Percentiles rank a stretch among this genome's conserved stretches.
phyloP scores from a whole-genome alignment of 2,797 vertebrate genomes.

The Helostoma temminkii region DNA sequence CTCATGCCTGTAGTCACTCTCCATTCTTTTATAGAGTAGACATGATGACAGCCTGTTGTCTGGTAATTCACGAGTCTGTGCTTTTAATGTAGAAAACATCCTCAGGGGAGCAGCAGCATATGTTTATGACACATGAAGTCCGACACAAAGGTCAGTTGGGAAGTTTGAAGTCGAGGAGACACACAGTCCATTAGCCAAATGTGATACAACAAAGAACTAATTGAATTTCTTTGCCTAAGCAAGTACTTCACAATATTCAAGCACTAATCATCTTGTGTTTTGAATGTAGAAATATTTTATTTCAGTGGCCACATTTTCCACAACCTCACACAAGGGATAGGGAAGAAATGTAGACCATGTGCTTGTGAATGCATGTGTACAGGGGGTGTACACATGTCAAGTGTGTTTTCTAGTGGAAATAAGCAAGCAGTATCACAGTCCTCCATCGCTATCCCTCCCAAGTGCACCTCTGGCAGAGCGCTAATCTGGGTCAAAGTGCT shows the following conservation, averaged over 20 bases:
- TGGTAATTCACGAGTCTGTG: conserved; percentile 52
- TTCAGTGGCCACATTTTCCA: conserved; percentile 16
- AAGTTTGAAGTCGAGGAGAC: conserved; percentile 31
- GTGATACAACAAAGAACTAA: conserved; percentile 52
- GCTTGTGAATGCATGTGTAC: conserved; percentile 30
- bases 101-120: conserved; percentile 59
- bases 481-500: conserved; percentile 85
- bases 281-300: conserved; percentile 42
- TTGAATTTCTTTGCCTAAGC: conserved; percentile 52
- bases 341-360: conserved; percentile 26
- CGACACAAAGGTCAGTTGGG: conserved; percentile 32
- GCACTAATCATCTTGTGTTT: conserved; percentile 50
- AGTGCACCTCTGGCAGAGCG: conserved; percentile 64
- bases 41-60: conserved; percentile 67
- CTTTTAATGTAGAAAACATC: conserved; percentile 63
- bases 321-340: conserved; percentile 34
- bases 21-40: conserved; percentile 35
- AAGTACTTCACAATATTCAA: conserved; percentile 40
- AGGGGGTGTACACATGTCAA: conserved; percentile 28
- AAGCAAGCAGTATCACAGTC: conserved; percentile 45
- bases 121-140: conserved; percentile 69
- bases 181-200: conserved; percentile 38
- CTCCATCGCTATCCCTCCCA: conserved; percentile 64
- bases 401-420: conserved; percentile 63
- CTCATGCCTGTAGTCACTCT: conserved; percentile 38